Evolutionary conservation across 2,797 vertebrate species (phyloP), one percentile per base, ranked within the genome.

Genomic region (Danio jaintianensis): DNA sequence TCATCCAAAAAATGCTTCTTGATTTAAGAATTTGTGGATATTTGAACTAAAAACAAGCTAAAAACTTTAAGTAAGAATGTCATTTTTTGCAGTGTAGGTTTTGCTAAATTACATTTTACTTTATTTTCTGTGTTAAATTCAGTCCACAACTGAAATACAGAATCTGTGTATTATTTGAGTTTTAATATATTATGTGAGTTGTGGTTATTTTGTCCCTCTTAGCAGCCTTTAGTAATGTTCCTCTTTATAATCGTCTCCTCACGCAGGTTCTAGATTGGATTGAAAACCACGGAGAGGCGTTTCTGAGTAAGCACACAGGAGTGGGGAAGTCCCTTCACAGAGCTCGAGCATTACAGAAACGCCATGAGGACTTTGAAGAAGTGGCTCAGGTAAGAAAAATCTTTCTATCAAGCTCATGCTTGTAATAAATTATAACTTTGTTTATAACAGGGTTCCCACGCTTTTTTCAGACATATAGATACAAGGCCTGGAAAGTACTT

Each of bases 291-390:
- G 97, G 97, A 29, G 97, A 99, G 91, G 97, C 97, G 50, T 99
- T 99, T 80, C 95, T 98, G 79, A 98, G 97, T 87, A 98, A 99
- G 83, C 97, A 99, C 79, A 99, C 97, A 0, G 97, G 97, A 0
- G 97, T 98, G 74, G 97, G 97, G 43, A 99, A 98, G 81, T 99
- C 97, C 18, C 91, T 99, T 55, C 97, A 99, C 89, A 93, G 97
- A 82, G 97, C 97, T 75, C 93, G 97, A 80, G 97, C 97, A 29
- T 87, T 99, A 80, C 97, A 99, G 90, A 98, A 99, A 83, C 95
- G 97, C 6, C 97, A 99, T 6, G 96, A 99, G 84, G 97, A 99
- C 88, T 99, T 99, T 59, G 97, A 99, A 88, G 97, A 99, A 84
- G 97, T 99, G 75, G 97, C 97, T 0, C 97, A 99, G 96, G 97